These are phyloP conservation scores for Antechinus flavipes DNA, from an alignment of 2,113 vertebrate genomes.

Conservation along the genomic window DNA sequence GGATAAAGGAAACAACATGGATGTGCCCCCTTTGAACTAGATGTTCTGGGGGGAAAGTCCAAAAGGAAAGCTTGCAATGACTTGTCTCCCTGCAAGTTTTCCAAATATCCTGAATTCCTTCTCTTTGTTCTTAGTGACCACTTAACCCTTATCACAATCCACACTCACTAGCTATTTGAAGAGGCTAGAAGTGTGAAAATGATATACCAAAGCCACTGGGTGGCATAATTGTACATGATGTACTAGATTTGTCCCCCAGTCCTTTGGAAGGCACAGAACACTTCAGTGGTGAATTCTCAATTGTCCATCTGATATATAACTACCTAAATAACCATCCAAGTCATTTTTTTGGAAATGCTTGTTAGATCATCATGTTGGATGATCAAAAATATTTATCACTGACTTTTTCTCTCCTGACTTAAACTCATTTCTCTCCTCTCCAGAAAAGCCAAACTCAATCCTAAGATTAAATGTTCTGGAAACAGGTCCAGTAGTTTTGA, in stretches of 20 bases:
- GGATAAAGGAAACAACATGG: not conserved
- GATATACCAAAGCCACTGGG: not conserved
- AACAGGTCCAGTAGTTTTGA: not conserved
- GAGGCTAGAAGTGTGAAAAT: not conserved
- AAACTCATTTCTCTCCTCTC: not conserved
- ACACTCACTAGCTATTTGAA: not conserved
- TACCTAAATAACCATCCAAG: not conserved
- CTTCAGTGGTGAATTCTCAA: conserved; percentile 14
- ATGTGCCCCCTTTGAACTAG: not conserved
- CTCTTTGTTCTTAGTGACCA: too few species aligned
- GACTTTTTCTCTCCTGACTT: not conserved
- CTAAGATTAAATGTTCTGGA: not conserved
- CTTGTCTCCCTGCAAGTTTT: not conserved
- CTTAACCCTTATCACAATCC: not conserved
- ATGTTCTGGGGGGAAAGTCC: not conserved
- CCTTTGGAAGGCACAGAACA: not conserved
- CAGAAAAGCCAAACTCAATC: not conserved
- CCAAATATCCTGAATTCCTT: not conserved
- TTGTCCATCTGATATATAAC: conserved; percentile 35
- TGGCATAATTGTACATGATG: conserved; percentile 35
- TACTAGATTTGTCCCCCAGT: not conserved
- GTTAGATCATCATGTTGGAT: not conserved
- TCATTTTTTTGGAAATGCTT: not conserved
- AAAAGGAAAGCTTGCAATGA: not conserved
- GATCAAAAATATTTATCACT: not conserved